Evolutionary conservation across 1,140 invertebrate genomes (phyloP), one percentile per base, ranked within the genome.

Genomic region (Drosophila aff.): DNA sequence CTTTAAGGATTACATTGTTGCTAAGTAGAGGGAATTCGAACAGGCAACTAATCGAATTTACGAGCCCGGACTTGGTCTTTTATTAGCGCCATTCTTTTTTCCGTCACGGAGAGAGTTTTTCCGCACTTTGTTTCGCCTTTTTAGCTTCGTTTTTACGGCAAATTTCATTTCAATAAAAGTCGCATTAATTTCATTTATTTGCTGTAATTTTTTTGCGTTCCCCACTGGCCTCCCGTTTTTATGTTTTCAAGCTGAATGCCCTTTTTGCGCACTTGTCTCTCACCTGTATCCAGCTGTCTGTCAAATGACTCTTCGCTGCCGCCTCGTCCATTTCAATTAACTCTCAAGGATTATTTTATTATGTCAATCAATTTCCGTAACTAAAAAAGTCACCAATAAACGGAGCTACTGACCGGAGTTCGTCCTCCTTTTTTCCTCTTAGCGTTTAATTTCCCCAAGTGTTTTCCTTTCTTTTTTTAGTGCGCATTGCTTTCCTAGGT

Each of bases 341-440:
- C 85, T 81, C 81, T 89, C 66, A 83, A 89, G 84, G 84, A 89
- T 89, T 89, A 89, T 89, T 89, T 89, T 89, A 89, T 89, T 89
- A 90, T 89, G 85, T 89, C 85, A 81, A 89, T 90, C 84, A 89
- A 89, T 90, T 89, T 89, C 85, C 84, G 85, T 62, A 79, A 81
- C 84, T 87, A 89, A 89, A 87, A 87, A 87, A 89, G 77, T 72
- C 81, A 76, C 74, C 73, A 65, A 76, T 82, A 78, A 82, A 82
- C 62, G 61, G 11, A 23, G n/a, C 61, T 18, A 28, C 11, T 26
- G 23, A 40, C 16, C 28, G 11, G 18, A 64, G 67, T 76, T 67
- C 58, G 40, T 60, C 57, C 33, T 13, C 4, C 21, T 57, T 16
- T 40, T 57, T 57, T 11, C n/a, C 28, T 44, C 55, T 52, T 36